phyloP scores from a whole-genome alignment of 2,797 vertebrate genomes.

The Cirrhinus molitorella region DNA sequence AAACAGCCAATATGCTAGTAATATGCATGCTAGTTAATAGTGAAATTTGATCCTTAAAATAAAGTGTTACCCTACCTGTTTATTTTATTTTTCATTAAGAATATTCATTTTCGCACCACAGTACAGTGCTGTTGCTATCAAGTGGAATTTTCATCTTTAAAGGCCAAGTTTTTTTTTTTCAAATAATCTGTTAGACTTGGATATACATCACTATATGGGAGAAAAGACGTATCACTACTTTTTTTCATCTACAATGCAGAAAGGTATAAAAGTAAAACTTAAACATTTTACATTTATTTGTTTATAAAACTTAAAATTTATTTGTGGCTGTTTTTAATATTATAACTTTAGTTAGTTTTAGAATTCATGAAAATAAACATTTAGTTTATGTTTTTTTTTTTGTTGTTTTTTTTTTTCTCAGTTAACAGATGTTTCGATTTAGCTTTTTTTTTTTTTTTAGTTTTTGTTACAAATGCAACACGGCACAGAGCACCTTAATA shows the following conservation, averaged over 20 bases:
- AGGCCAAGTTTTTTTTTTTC: neutral
- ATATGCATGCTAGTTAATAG: too few species aligned
- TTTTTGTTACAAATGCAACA: neutral
- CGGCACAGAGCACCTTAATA: neutral
- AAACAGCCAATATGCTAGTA: neutral
- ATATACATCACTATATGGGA: neutral
- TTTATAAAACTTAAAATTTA: too few species aligned
- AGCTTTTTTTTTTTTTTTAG: neutral
- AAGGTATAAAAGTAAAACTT: too few species aligned
- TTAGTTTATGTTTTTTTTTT: too few species aligned
- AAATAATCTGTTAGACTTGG: neutral
- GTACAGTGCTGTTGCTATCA: neutral
- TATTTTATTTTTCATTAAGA: neutral
- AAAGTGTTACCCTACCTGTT: neutral
- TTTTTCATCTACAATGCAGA: too few species aligned
- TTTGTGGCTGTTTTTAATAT: too few species aligned
- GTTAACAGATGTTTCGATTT: neutral
- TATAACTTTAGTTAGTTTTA: too few species aligned
- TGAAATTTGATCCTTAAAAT: too few species aligned
- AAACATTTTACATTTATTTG: too few species aligned
- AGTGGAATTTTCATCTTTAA: neutral
- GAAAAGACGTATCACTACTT: neutral
- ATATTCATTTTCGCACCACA: neutral
- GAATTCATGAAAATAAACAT: too few species aligned
- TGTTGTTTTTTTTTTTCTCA: too few species aligned